These are phyloP conservation scores for Drosophila asahinai DNA, from an alignment of 1,140 invertebrate species.

Conservation along the genomic window DNA sequence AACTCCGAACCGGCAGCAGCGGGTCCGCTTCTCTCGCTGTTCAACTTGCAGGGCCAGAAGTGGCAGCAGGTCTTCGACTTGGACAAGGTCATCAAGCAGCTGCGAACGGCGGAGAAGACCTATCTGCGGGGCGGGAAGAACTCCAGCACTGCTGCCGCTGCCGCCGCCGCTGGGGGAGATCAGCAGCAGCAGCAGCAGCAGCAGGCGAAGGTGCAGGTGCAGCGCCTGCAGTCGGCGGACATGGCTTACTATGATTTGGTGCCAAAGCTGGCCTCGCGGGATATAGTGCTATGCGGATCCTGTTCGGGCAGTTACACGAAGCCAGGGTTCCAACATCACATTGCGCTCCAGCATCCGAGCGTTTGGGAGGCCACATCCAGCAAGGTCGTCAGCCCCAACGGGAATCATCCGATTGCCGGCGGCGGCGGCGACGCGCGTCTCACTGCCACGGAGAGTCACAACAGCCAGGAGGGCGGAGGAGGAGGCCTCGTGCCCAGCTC, in stretches of 20 bases:
- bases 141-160: neutral
- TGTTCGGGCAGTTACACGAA: slow-evolving; percentile 76
- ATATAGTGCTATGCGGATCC: slow-evolving; percentile 71
- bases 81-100: slow-evolving; percentile 78
- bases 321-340: slow-evolving; percentile 76
- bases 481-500: slow-evolving; percentile 42
- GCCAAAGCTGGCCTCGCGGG: slow-evolving; percentile 68
- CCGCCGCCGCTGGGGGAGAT: slow-evolving; percentile 15
- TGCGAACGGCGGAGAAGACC: slow-evolving; percentile 72
- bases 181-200: slow-evolving; percentile 9
- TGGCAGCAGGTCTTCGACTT: slow-evolving; percentile 78
- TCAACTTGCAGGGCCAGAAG: slow-evolving; percentile 69
- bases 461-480: slow-evolving; percentile 41
- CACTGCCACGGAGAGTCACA: slow-evolving; percentile 29
- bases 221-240: slow-evolving; percentile 70
- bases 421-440: slow-evolving; percentile 22
- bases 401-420: neutral
- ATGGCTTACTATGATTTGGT: slow-evolving; percentile 81
- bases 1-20: slow-evolving; percentile 12
- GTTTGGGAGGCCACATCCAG: slow-evolving; percentile 71
- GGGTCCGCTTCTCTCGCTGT: slow-evolving; percentile 33
- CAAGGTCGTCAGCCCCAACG: slow-evolving; percentile 50
- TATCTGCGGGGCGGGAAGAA: slow-evolving; percentile 62
- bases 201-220: slow-evolving; percentile 62
- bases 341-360: slow-evolving; percentile 74